Percentiles rank a stretch among this genome's conserved stretches.
Conservation (phyloP, 2,797 vertebrate species). For the Gorsachius magnificus region DNA sequence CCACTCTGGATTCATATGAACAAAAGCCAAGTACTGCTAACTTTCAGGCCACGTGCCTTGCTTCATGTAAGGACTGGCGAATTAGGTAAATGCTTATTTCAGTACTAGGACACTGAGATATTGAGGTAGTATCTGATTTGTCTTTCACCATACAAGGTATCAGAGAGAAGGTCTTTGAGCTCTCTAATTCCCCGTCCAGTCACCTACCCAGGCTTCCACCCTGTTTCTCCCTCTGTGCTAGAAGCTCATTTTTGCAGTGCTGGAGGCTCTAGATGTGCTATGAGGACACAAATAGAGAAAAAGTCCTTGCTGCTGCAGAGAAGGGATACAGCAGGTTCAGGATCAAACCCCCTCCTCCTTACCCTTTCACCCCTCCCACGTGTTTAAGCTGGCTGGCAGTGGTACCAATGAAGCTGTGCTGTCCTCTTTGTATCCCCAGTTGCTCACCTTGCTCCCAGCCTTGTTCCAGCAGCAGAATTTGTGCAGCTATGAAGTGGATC, state of each 20-base stretch:
- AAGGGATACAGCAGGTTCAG: neutral
- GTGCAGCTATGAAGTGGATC: neutral
- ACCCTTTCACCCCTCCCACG: rapidly evolving
- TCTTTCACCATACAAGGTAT: neutral
- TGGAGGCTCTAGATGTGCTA: neutral
- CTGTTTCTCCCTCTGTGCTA: neutral
- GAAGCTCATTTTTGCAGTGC: neutral
- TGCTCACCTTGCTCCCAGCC: neutral
- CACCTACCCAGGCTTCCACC: neutral
- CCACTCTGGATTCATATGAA: neutral
- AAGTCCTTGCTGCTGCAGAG: neutral
- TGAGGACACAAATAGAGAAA: neutral
- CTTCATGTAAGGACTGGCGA: neutral
- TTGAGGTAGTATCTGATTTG: neutral
- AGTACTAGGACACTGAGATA: neutral
- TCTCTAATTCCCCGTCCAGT: neutral
- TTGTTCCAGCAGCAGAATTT: neutral
- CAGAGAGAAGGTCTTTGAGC: neutral
- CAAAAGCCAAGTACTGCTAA: neutral
- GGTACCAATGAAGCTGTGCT: neutral
- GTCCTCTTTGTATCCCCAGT: neutral
- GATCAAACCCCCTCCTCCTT: neutral
- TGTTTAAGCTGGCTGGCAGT: neutral
- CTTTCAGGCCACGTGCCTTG: neutral
- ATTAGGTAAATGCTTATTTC: neutral